These are phyloP conservation scores for Leguminivora glycinivorella DNA, from an alignment of 1,140 invertebrate genomes.

Conservation along the genomic window DNA sequence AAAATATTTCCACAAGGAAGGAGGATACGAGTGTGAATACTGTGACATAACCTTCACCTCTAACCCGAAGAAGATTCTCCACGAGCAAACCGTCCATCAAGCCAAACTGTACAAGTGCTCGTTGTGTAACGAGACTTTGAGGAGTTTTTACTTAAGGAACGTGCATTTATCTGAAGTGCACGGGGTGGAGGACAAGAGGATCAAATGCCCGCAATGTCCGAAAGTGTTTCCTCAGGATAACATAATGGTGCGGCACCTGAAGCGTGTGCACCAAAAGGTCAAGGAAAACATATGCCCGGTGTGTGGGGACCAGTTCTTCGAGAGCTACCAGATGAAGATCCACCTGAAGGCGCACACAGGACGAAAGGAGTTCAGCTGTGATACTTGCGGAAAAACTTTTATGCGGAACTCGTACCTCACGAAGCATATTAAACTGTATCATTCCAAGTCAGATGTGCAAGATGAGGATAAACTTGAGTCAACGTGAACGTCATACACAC, in stretches of 20 bases:
- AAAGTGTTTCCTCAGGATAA: conserved; percentile 18
- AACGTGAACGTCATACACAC: not conserved
- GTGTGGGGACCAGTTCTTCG: conserved; percentile 9
- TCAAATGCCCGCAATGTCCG: conserved; percentile 7
- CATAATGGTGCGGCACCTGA: conserved; percentile 12
- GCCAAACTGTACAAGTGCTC: not conserved
- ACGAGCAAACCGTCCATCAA: not conserved
- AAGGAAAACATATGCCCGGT: conserved; percentile 7
- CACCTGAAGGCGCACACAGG: conserved; percentile 2
- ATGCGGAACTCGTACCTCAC: not conserved
- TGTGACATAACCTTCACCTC: not conserved
- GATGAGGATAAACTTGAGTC: not conserved
- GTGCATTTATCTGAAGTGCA: conserved; percentile 25
- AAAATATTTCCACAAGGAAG: not conserved
- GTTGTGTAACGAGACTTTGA: not conserved
- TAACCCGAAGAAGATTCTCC: not conserved
- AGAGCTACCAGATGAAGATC: conserved; percentile 6
- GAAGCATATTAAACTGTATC: not conserved
- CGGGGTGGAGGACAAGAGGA: not conserved
- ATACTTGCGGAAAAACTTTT: conserved; percentile 9
- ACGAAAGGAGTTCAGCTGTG: not conserved
- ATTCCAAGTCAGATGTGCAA: not conserved
- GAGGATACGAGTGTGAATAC: conserved; percentile 13
- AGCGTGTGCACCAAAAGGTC: not conserved
- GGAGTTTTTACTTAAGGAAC: not conserved